Conservation (phyloP, 2,888 invertebrate species). For the Chrysolina oricalcia region DNA sequence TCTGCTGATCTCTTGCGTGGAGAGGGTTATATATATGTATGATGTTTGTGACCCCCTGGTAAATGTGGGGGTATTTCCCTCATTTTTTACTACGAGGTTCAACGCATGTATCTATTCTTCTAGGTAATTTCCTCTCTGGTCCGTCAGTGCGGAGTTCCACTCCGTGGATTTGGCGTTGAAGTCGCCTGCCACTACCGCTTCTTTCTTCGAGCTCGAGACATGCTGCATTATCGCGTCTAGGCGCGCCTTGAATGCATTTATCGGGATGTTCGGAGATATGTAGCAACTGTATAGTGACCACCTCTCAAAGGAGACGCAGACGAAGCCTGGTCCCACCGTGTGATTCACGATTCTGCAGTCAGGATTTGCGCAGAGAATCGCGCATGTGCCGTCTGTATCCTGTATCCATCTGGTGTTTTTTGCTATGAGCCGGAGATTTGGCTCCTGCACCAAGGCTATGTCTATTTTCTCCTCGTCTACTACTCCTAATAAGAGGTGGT, state of each 20-base stretch:
- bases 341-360: too few relatives aligned
- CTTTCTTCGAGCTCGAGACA: background rate
- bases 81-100: background rate
- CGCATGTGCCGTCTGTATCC: background rate
- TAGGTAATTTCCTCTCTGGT: background rate
- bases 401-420: background rate
- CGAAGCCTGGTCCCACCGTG: constrained; percentile 10
- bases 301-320: constrained; percentile 16
- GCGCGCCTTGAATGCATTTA: background rate
- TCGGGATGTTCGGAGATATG: background rate
- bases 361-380: constrained; percentile 4
- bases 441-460: constrained; percentile 18
- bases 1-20: background rate
- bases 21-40: constrained; percentile 23
- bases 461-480: background rate
- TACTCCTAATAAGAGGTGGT: background rate
- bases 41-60: constrained; percentile 20
- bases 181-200: too few relatives aligned
- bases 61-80: constrained; percentile 3
- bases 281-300: background rate
- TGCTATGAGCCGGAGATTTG: background rate
- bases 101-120: background rate
- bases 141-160: background rate
- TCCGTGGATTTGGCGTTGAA: constrained; percentile 1
- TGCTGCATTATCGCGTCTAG: background rate